A percentile compares a stretch with the other conserved stretches of the same genome.
Evolutionary conservation across 2,888 invertebrate species (phyloP).

Genomic region (Dendrolimus houi): DNA sequence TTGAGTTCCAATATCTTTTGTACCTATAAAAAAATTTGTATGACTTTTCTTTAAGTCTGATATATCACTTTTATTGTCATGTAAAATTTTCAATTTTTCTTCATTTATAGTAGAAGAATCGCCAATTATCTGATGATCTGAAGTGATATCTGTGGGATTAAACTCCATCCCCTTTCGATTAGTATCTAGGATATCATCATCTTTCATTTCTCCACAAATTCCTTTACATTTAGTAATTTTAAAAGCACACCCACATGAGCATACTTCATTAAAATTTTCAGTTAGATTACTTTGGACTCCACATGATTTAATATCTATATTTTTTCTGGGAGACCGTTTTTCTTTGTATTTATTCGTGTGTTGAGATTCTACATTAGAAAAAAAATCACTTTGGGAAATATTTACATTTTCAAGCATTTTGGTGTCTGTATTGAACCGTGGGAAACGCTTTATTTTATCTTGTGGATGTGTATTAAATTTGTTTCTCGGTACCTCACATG

Average conservation of each 20-base stretch:
- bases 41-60: too few relatives aligned
- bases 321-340: neutral
- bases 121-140: too few relatives aligned
- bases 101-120: too few relatives aligned
- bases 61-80: conserved; percentile 4
- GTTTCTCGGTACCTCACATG: neutral
- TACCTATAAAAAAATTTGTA: conserved; percentile 5
- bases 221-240: conserved; percentile 1
- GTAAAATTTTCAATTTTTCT: too few relatives aligned
- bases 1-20: conserved; percentile 13
- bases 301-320: neutral
- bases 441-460: conserved; percentile 30
- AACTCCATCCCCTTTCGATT: too few relatives aligned
- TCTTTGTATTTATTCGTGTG: neutral
- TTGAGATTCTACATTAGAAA: conserved; percentile 1
- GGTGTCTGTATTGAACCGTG: conserved; percentile 41
- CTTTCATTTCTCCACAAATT: neutral
- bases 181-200: too few relatives aligned
- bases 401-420: conserved; percentile 2
- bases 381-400: conserved; percentile 1
- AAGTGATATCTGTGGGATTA: too few relatives aligned
- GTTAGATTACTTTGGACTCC: neutral
- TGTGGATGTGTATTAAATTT: conserved; percentile 43
- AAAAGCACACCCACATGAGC: conserved; percentile 5
- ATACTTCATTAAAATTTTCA: conserved; percentile 1